Percentiles rank a stretch among this genome's conserved stretches.
These are phyloP conservation scores for Oscheius sp. DNA, from an alignment of 2,888 invertebrate genomes.

Conservation along the genomic window DNA sequence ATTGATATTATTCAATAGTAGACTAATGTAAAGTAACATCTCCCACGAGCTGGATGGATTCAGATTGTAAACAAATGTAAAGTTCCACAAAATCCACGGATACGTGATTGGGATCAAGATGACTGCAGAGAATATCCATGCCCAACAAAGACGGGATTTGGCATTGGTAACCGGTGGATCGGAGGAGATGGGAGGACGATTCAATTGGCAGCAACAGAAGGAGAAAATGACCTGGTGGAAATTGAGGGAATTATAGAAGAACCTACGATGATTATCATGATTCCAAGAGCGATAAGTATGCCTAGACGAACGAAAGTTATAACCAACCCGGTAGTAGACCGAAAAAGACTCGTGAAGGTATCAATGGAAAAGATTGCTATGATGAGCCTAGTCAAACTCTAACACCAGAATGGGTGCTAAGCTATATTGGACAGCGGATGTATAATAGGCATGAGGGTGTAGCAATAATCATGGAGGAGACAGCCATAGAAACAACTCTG, in stretches of 20 bases:
- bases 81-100: not conserved
- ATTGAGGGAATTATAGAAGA: not conserved
- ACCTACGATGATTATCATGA: not conserved
- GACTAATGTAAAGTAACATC: not conserved
- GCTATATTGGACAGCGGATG: no score
- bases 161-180: conserved; percentile 5
- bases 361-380: no score
- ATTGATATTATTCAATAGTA: not conserved
- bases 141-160: not conserved
- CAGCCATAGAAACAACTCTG: no score
- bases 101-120: not conserved
- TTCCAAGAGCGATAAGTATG: not conserved
- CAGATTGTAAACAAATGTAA: not conserved
- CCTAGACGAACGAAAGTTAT: no score
- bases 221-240: not conserved
- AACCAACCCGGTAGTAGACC: no score
- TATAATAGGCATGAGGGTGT: no score
- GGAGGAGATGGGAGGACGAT: not conserved
- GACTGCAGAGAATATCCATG: not conserved
- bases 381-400: no score
- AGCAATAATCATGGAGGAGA: no score
- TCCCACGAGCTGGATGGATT: not conserved
- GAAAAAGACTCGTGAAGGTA: no score
- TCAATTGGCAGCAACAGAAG: not conserved
- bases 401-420: no score